phyloP scores from a whole-genome alignment of 2,797 vertebrate genomes.

The Diplodus puntazzo region DNA sequence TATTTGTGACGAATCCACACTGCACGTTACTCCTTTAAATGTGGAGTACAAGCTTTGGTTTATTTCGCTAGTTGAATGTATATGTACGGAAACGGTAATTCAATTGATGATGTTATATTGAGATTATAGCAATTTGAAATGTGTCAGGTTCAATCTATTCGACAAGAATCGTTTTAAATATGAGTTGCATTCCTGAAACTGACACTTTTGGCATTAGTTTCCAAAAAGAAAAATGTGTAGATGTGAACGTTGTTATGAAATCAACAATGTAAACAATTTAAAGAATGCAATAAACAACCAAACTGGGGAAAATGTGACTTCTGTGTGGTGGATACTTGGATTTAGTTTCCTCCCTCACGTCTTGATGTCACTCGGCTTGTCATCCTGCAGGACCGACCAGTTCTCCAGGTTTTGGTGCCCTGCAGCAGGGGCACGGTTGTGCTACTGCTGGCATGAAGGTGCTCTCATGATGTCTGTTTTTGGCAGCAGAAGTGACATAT shows the following conservation, averaged over 20 bases:
- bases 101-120: background rate
- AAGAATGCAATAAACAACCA: slow-evolving; percentile 49
- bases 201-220: background rate
- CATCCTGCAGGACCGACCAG: slow-evolving; percentile 6
- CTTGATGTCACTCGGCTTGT: background rate
- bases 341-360: background rate
- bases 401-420: slow-evolving; percentile 18
- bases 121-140: background rate
- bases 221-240: background rate
- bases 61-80: slow-evolving; percentile 15
- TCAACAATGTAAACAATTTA: slow-evolving; percentile 13
- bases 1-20: slow-evolving; percentile 11
- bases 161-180: background rate
- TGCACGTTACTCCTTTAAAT: background rate
- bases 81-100: background rate
- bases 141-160: background rate
- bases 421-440: rapidly evolving
- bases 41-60: slow-evolving; percentile 19
- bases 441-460: background rate
- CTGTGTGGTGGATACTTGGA: background rate
- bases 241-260: slow-evolving; percentile 10
- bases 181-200: background rate
- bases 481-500: background rate
- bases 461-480: background rate
- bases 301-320: background rate